phyloP scores from a whole-genome alignment of 2,797 vertebrate genomes.

The Cryptoprocta ferox region DNA sequence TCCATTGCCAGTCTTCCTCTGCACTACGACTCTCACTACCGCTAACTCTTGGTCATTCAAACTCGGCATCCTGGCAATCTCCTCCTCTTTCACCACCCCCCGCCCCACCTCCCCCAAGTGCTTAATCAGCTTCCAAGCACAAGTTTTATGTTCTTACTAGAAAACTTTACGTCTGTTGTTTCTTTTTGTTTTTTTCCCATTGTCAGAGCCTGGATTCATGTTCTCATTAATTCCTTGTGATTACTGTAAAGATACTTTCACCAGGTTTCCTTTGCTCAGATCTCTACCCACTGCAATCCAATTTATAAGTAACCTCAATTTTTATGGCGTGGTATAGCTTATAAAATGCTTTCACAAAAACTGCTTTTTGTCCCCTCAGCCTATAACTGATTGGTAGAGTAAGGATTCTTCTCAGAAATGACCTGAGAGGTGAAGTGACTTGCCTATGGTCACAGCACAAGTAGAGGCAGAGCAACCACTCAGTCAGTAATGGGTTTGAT shows the following conservation, averaged over 20 bases:
- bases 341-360: neutral
- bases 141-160: neutral
- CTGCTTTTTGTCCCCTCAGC: neutral
- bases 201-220: neutral
- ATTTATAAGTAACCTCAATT: neutral
- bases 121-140: neutral
- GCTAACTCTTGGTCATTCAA: neutral
- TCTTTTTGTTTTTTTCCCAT: neutral
- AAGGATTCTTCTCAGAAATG: neutral
- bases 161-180: neutral
- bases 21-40: accelerated
- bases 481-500: neutral
- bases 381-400: neutral
- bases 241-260: neutral
- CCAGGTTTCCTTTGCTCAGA: neutral
- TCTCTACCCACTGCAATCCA: neutral
- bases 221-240: neutral
- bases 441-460: neutral
- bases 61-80: neutral
- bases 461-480: neutral
- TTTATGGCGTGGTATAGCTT: neutral
- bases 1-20: neutral
- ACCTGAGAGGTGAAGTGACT: neutral
- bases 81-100: neutral
- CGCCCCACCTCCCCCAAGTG: accelerated